Evolutionary conservation across 1,140 invertebrate species (phyloP).

Genomic region (Pectinophora gossypiella): DNA sequence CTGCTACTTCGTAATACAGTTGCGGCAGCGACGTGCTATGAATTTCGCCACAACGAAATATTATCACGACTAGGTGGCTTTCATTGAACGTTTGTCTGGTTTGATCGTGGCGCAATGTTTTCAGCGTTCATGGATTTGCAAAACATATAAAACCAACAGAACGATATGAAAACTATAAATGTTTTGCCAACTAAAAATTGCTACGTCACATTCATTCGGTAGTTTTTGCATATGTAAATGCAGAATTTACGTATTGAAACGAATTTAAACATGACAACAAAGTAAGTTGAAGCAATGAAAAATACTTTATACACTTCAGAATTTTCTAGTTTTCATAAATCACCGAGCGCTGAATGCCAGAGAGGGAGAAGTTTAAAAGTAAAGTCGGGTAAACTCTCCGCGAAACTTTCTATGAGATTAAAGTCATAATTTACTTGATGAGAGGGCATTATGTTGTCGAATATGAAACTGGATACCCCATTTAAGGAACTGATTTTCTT

Average conservation of each 20-base stretch:
- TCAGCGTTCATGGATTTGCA: neutral
- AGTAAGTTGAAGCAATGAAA: slow-evolving; percentile 54
- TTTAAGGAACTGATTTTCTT: slow-evolving; percentile 42
- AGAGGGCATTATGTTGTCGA: slow-evolving; percentile 56
- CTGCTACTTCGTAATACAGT: slow-evolving; percentile 11
- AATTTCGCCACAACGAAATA: slow-evolving; percentile 9
- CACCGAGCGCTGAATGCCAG: slow-evolving; percentile 55
- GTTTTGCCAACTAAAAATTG: slow-evolving; percentile 4
- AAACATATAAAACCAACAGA: neutral
- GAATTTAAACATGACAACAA: slow-evolving; percentile 55
- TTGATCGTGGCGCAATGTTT: neutral
- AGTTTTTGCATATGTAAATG: slow-evolving; percentile 4
- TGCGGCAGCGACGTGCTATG: slow-evolving; percentile 17
- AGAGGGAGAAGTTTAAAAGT: slow-evolving; percentile 56
- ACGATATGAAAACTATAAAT: slow-evolving; percentile 1
- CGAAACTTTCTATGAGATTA: slow-evolving; percentile 63
- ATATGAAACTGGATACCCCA: slow-evolving; percentile 51
- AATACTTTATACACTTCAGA: slow-evolving; percentile 60
- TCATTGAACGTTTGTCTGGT: neutral
- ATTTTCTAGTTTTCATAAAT: slow-evolving; percentile 71
- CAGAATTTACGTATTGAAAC: slow-evolving; percentile 43
- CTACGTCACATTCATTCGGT: slow-evolving; percentile 1
- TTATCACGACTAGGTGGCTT: neutral
- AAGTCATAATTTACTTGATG: slow-evolving; percentile 67
- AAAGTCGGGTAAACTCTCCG: slow-evolving; percentile 58